Base-by-base conservation (phyloP, 2,888 invertebrate species). In the Aphelenchoides bicaudatus region DNA sequence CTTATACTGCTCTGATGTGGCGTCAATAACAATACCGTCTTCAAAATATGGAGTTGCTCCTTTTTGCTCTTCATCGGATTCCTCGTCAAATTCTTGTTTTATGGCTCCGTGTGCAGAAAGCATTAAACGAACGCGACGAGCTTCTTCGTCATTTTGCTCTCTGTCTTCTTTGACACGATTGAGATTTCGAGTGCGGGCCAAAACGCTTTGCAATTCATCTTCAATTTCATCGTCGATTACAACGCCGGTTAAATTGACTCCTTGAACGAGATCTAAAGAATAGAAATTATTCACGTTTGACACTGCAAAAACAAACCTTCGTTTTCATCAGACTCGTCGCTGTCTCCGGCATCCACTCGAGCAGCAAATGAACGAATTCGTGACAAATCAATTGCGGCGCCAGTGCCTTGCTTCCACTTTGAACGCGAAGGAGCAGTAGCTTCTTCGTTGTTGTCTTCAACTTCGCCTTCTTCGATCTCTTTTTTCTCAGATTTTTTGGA, bases 1-100 rank as follows among this genome's bases (percentile, higher is more conserved):
- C 19, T 75, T 61, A 55, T 76, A 78, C 59, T 78, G 75, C 61
- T 79, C 79, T 34, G 69, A 67, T 4, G 76, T 78, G 1, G 75
- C 63, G 48, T 79, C 75, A 55, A 79, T 68, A 29, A 67, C 64
- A 8, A 79, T 58, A 5, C 51, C 61, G n/a, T 31, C 43, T 3
- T 16, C 34, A 25, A 31, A 49, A 0, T 8, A 10, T 34, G 47
- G 19, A n/a, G 43, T 27, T n/a, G 25, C 50, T 10, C 39, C 58
- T 1, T 34, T 46, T 13, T 59, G 58, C 2, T 60, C 65, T 3
- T 57, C 54, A 19, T 61, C 65, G 43, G 63, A 59, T 4, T 63
- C 67, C 27, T 65, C 68, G 6, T 71, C 66, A 0, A 60, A 16
- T 50, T 70, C 70, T 58, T 54, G 61, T 55, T 71, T 70, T 2